These are phyloP conservation scores for Drosophila formosana DNA, from an alignment of 2,888 invertebrate genomes.

Conservation along the genomic window DNA sequence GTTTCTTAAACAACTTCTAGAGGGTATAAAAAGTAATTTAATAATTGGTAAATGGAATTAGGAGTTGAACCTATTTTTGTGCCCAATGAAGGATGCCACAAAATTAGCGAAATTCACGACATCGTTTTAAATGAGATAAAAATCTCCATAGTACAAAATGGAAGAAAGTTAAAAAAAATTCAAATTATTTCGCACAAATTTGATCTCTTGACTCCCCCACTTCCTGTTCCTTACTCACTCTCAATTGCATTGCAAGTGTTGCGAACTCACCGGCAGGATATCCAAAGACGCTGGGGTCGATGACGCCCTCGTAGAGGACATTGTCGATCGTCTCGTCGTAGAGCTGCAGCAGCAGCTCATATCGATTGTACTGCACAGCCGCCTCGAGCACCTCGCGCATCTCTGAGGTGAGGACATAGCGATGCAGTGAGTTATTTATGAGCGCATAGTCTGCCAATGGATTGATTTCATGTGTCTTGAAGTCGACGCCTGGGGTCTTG, in stretches of 20 bases:
- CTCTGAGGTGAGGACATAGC: conserved; percentile 65
- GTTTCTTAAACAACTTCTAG: no score
- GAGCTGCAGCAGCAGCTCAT: conserved; percentile 70
- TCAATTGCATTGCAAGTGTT: not conserved
- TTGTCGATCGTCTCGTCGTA: conserved; percentile 49
- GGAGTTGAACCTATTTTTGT: no score
- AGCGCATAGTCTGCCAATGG: conserved; percentile 56
- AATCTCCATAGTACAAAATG: no score
- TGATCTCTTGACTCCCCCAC: no score
- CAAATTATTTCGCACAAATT: no score
- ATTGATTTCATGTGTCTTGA: conserved; percentile 53
- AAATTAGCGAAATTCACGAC: no score
- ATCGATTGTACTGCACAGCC: conserved; percentile 52
- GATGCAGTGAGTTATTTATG: conserved; percentile 77
- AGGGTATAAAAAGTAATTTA: no score
- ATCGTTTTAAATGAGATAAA: no score
- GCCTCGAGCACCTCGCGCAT: conserved; percentile 65
- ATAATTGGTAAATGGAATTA: no score
- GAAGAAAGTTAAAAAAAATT: no score
- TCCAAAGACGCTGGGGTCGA: conserved; percentile 71
- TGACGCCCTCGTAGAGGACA: conserved; percentile 65
- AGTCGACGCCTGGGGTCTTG: conserved; percentile 52
- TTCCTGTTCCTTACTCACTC: no score
- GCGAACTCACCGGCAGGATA: conserved; percentile 69
- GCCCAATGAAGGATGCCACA: no score